Conservation (phyloP, 2,888 invertebrate species). For the Pseudoips prasinana region DNA sequence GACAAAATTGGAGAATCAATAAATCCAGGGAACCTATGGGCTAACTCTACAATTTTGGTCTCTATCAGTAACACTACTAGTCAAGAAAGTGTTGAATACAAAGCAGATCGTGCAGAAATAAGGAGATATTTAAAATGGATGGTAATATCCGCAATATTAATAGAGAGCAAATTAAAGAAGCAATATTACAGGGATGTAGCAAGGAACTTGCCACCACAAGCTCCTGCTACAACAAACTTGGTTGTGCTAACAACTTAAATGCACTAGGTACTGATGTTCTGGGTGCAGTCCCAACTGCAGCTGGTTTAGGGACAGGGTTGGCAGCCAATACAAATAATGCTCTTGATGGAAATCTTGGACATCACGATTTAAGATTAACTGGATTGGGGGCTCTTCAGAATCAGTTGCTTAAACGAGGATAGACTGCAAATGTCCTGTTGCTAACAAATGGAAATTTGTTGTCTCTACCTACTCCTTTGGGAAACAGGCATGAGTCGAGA, state of each 20-base stretch:
- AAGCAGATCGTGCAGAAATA: slow-evolving; percentile 95
- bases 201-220: slow-evolving; percentile 86
- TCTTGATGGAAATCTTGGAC: slow-evolving; percentile 75
- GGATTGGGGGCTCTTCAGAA: slow-evolving; percentile 75
- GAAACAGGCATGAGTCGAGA: no score
- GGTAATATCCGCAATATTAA: slow-evolving; percentile 97
- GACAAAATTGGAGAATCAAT: slow-evolving; percentile 74
- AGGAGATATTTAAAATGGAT: slow-evolving; percentile 97
- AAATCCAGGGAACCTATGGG: slow-evolving; percentile 87
- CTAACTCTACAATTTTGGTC: slow-evolving; percentile 96
- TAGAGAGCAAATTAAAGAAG: slow-evolving; percentile 96
- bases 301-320: slow-evolving; percentile 79
- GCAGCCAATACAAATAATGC: slow-evolving; percentile 76
- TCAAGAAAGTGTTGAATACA: slow-evolving; percentile 97
- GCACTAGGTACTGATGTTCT: slow-evolving; percentile 74
- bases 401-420: slow-evolving; percentile 73
- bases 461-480: no score
- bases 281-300: slow-evolving; percentile 79
- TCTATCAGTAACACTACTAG: slow-evolving; percentile 95
- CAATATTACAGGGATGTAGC: slow-evolving; percentile 95
- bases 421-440: slow-evolving; percentile 69
- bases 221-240: slow-evolving; percentile 58
- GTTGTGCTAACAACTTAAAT: slow-evolving; percentile 45
- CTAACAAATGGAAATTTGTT: no score
- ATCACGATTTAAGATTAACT: slow-evolving; percentile 72